Base-by-base conservation (phyloP, 2,888 invertebrate genomes). In the Tiphia femorata region DNA sequence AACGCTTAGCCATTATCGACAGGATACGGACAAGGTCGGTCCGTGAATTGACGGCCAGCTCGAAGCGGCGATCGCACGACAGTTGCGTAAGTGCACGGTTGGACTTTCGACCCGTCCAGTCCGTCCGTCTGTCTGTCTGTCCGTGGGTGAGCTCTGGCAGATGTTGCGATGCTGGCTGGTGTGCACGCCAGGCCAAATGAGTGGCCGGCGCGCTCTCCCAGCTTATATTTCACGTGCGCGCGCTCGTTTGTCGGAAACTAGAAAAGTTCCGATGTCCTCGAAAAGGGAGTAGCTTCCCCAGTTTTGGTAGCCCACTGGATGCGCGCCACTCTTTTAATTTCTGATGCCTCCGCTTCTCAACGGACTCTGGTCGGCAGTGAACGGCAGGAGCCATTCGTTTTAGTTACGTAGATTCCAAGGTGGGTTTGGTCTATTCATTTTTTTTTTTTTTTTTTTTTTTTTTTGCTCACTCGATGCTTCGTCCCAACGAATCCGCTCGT, bases 31-130 rank as follows among this genome's bases (percentile, higher is more conserved):
- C n/a, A n/a, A n/a, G n/a, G n/a, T n/a, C n/a, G n/a, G n/a, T 60
- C 58, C 54, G 60, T 56, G 44, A 49, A 67, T 66, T 50, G 61
- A 64, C 41, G 47, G 49, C 43, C 44, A 43, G 44, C 49, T 49
- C 49, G 58, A 63, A 63, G 53, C 62, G 37, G 52, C 62, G 57
- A 55, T 58, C 53, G 66, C 49, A 61, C 72, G 70, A 75, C 78
- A 76, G 79, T 79, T 80, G 77, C 76, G 76, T 71, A 76, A 76
- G 73, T 76, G 71, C 68, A 49, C 59, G 64, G 51, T 61, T 56
- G 55, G 63, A 47, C 67, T 58, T 70, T 69, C 62, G 64, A 70
- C 63, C 70, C 72, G 77, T 70, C 70, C n/a, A 72, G 70, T 74
- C 25, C 6, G 25, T 5, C 25, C 8, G 25, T 25, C 25, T 25